These are phyloP conservation scores for Brachypteracias leptosomus DNA, from an alignment of 2,113 vertebrate species.

Conservation along the genomic window DNA sequence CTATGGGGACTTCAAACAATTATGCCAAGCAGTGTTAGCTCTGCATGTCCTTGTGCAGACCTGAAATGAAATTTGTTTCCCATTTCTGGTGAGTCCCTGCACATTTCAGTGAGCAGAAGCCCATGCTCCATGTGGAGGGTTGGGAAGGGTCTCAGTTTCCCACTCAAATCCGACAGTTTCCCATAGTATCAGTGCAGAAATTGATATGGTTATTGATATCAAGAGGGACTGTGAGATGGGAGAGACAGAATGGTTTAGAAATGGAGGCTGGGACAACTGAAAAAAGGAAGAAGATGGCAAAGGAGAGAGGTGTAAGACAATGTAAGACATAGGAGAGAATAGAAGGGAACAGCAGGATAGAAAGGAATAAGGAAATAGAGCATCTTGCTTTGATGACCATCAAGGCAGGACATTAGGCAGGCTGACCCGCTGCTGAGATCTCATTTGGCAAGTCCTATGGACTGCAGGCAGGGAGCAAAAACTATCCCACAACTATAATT, in stretches of 20 bases:
- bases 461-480: neutral
- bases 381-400: neutral
- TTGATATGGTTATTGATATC: neutral
- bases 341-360: neutral
- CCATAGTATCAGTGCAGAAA: neutral
- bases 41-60: neutral
- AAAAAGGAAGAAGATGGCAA: neutral
- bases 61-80: neutral
- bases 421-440: neutral
- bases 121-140: neutral
- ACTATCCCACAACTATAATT: neutral
- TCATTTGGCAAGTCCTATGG: neutral
- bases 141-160: neutral
- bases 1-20: neutral
- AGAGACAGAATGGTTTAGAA: neutral
- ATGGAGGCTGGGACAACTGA: neutral
- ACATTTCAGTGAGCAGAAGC: accelerated
- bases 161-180: accelerated
- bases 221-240: neutral
- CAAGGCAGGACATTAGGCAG: neutral
- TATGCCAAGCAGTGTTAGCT: neutral
- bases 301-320: neutral
- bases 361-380: neutral
- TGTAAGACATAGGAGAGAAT: neutral
- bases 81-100: neutral